These are phyloP conservation scores for Agonopterix alstromeriana DNA, from an alignment of 2,888 invertebrate species.

Conservation along the genomic window DNA sequence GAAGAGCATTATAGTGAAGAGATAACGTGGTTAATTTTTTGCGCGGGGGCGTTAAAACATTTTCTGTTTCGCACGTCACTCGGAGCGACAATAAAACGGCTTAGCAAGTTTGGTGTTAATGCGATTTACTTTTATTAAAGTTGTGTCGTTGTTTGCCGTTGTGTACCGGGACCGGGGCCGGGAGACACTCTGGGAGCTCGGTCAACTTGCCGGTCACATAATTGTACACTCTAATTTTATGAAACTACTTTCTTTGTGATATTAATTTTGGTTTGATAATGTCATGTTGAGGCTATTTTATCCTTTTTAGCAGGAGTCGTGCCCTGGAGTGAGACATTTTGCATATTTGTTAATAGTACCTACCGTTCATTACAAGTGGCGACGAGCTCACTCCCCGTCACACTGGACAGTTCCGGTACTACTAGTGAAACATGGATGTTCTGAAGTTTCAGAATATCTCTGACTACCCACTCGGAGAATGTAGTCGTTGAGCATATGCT, in stretches of 20 bases:
- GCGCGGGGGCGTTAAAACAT: constrained; percentile 5
- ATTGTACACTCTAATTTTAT: constrained; percentile 31
- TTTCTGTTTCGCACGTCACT: constrained; percentile 17
- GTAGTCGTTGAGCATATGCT: no score
- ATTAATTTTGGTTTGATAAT: neutral
- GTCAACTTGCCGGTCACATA: constrained; percentile 25
- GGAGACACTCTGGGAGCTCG: constrained; percentile 5
- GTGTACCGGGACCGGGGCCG: constrained; percentile 22
- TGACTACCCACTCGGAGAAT: no score
- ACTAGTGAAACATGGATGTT: no score
- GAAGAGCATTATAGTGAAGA: neutral
- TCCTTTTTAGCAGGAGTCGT: no score
- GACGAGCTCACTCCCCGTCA: no score
- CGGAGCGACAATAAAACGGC: constrained; percentile 35
- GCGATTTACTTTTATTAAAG: constrained; percentile 58
- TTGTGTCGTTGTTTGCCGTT: constrained; percentile 38
- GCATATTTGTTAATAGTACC: no score
- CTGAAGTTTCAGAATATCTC: no score
- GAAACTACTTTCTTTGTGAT: no score
- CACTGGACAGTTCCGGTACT: no score
- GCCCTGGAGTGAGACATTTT: no score
- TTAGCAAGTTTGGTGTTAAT: constrained; percentile 53
- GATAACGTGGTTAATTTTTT: neutral
- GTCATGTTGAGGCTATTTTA: neutral
- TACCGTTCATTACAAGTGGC: no score